Evolutionary conservation across 2,113 vertebrate genomes (phyloP), one percentile per base, ranked within the genome.

Genomic region (Triplophysa rosa): DNA sequence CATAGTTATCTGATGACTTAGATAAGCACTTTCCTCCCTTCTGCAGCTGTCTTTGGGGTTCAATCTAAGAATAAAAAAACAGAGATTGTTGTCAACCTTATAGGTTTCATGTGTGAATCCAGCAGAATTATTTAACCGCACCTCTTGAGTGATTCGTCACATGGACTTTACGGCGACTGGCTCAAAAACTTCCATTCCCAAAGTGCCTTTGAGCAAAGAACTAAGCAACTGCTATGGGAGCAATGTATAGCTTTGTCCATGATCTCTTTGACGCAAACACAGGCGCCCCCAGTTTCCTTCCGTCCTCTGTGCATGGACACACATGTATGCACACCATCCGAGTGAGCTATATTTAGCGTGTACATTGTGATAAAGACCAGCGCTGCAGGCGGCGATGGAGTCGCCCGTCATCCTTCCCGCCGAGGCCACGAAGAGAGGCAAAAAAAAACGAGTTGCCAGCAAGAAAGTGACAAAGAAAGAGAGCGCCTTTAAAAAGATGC

Each of bases 381-480:
- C 62, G 33, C 69, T 79, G 69, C 70, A 73, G 69, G 81, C 68
- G 21, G 42, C 49, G 24, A 42, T 71, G 42, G 66, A 67, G 63
- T 67, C 26, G 12, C 66, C 66, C 33, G 3, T 70, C 80, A 64
- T 71, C 47, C 26, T 62, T 62, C 54, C 71, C 81, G 29, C 64
- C 14, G 54, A 68, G 81, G 52, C 62, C 67, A 64, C 8, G 70
- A 62, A 80, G 61, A 67, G 56, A 45, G 42, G 37, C 40, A 66
- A 70, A 67, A 45, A 83, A 81, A 77, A 84, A 84, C 67, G 72
- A 75, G 65, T 29, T 10, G 16, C 45, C 54, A 77, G 72, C 63
- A 61, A 59, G 47, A 77, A 82, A 70, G 75, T 86, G 84, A 87
- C 84, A 83, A 79, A 83, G 80, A 86, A 80, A 67, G 64, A 87